Evolutionary conservation across 2,888 invertebrate genomes (phyloP), one percentile per base, ranked within the genome.

Genomic region (Sisyra terminalis): DNA sequence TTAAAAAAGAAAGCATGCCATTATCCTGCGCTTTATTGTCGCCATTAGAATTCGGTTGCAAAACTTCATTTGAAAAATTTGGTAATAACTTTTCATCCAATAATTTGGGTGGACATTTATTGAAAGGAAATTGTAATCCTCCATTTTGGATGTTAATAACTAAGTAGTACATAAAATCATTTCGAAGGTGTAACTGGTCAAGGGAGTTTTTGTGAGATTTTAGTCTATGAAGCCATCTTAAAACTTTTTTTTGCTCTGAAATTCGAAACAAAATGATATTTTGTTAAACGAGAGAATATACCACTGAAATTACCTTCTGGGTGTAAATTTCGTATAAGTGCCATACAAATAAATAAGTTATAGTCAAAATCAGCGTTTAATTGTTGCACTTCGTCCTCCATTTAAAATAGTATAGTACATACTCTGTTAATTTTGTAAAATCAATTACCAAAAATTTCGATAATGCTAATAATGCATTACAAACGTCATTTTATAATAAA

Each of bases 351-450:
- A 48, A 67, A 66, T 52, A 69, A 57, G 48, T 67, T 67, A 50
- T 65, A 64, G 53, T 69, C 67, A 52, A 62, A 70, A 48, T 70
- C 68, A 52, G 69, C 70, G 53, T 69, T 67, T 31, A 69, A 51
- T 49, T 64, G 60, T 52, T 63, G 61, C 6, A 57, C 51, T 45
- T 56, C 47, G 47, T 61, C 63, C 36, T 53, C 54, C 66, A 66
- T 66, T 53, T 54, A 56, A 39, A 45, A 31, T 14, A 30, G n/a
- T 14, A n/a, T 10, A 9, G 17, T 3, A 38, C 15, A 14, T 34
- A 34, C 15, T 34, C 3, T 34, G 15, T 7, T 34, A 14, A 14
- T 34, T 34, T 34, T n/a, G 7, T n/a, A 11, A 34, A 34, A 15
- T 8, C 34, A 34, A 34, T 34, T 34, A 34, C n/a, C 8, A 11